Conservation (phyloP, 1,140 invertebrate species). For the Drosophila ambigua region DNA sequence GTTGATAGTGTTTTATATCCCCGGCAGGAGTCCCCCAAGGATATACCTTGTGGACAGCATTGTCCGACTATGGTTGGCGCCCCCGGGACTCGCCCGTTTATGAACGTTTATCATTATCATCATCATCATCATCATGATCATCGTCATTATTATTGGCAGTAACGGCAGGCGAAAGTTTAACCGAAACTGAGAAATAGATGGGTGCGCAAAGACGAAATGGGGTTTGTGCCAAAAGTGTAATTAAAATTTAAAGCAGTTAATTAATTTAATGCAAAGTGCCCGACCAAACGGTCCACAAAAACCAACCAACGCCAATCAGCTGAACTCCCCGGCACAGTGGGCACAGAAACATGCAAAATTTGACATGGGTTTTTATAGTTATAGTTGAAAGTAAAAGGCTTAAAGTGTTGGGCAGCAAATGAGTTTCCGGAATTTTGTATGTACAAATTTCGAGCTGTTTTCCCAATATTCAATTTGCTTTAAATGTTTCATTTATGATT, state of each 20-base stretch:
- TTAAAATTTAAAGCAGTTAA: constrained; percentile 76
- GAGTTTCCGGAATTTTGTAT: too few species aligned
- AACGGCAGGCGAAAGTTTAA: constrained; percentile 40
- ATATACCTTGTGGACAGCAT: constrained; percentile 33
- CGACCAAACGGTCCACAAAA: constrained; percentile 42
- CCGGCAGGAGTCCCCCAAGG: constrained; percentile 44
- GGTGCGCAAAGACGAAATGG: constrained; percentile 28
- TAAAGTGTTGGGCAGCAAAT: too few species aligned
- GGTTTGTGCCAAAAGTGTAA: constrained; percentile 61
- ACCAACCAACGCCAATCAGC: constrained; percentile 17
- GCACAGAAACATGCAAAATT: neutral
- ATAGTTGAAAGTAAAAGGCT: too few species aligned
- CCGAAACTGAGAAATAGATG: constrained; percentile 24
- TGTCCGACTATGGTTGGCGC: constrained; percentile 12
- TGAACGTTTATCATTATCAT: constrained; percentile 46
- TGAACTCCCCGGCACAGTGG: constrained; percentile 37
- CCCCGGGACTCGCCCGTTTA: constrained; percentile 41
- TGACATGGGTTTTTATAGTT: too few species aligned
- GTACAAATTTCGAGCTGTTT: neutral
- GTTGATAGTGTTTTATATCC: constrained; percentile 13
- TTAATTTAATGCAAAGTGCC: constrained; percentile 67
- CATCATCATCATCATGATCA: constrained; percentile 18
- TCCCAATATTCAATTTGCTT: neutral
- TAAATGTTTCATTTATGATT: too few species aligned
- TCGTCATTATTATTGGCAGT: constrained; percentile 20